phyloP scores from a whole-genome alignment of 2,888 invertebrate genomes.

The Entomobrya proxima region DNA sequence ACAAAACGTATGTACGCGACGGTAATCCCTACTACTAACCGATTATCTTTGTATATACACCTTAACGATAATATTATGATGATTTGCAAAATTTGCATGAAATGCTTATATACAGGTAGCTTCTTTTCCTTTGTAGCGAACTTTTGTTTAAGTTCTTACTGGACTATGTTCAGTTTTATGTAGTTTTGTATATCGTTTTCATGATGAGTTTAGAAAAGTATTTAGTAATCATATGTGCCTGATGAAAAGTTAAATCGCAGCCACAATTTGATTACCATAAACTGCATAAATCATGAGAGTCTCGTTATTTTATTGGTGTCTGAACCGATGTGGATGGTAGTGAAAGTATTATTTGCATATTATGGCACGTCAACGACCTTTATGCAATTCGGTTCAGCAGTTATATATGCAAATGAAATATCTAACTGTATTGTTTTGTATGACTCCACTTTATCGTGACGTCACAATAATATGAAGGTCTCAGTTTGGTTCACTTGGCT shows the following conservation, averaged over 20 bases:
- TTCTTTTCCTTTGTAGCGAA: conserved; percentile 61
- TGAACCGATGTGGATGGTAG: background rate
- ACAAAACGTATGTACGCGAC: conserved; percentile 4
- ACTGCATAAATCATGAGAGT: background rate
- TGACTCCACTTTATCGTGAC: too few relatives aligned
- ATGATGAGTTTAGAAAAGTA: conserved; percentile 38
- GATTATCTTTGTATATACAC: background rate
- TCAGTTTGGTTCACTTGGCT: background rate
- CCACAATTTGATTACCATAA: too few relatives aligned
- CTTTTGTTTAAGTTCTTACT: conserved; percentile 51
- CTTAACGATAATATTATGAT: conserved; percentile 12
- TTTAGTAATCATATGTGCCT: conserved; percentile 17
- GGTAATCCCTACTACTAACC: background rate
- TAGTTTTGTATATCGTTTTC: conserved; percentile 41
- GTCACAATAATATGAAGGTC: too few relatives aligned
- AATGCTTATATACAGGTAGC: conserved; percentile 68
- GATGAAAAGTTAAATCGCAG: too few relatives aligned
- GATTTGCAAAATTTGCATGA: conserved; percentile 56
- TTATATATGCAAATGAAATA: background rate
- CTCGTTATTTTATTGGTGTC: background rate
- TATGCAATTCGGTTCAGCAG: background rate
- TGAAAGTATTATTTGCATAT: background rate
- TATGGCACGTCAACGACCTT: too few relatives aligned
- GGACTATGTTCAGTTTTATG: conserved; percentile 63
- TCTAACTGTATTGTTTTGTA: background rate